Percentiles rank a stretch among this genome's conserved stretches.
Conservation (phyloP, 2,888 invertebrate genomes). For the Gastracanthus pulcherrimus region DNA sequence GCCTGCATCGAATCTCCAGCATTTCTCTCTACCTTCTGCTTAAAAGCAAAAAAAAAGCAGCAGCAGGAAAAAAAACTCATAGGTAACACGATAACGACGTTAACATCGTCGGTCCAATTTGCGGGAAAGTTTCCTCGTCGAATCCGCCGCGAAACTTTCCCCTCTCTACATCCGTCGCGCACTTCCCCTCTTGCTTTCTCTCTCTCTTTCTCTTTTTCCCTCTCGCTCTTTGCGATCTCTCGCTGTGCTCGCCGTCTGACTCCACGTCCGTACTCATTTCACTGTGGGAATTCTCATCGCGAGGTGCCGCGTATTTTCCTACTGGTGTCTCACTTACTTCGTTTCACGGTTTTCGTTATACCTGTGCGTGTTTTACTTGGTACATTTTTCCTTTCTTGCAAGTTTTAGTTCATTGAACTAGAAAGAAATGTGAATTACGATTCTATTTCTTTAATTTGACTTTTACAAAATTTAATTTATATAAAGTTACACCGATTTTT, state of each 20-base stretch:
- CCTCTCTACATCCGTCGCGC: neutral
- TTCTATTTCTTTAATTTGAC: too few species aligned
- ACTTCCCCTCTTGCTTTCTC: neutral
- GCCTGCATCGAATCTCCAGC: neutral
- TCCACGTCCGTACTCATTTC: neutral
- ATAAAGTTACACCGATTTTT: too few species aligned
- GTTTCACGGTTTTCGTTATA: too few species aligned
- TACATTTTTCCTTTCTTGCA: too few species aligned
- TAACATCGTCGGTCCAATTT: constrained; percentile 40
- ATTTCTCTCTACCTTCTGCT: neutral
- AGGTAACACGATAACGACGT: constrained; percentile 42
- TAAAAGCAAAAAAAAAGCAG: neutral
- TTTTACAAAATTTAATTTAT: too few species aligned
- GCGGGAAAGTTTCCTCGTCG: constrained; percentile 33
- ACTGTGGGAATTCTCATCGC: too few species aligned
- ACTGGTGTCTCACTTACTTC: too few species aligned
- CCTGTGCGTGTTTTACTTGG: too few species aligned
- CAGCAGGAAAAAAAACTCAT: neutral
- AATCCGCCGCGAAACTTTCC: constrained; percentile 23
- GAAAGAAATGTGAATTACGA: too few species aligned
- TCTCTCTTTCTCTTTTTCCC: neutral
- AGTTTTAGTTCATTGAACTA: too few species aligned
- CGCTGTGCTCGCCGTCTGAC: neutral
- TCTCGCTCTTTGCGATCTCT: neutral
- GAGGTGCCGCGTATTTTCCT: too few species aligned